Evolutionary conservation across 2,113 vertebrate genomes (phyloP), one percentile per base, ranked within the genome.

Genomic region (Charadrius vociferus): DNA sequence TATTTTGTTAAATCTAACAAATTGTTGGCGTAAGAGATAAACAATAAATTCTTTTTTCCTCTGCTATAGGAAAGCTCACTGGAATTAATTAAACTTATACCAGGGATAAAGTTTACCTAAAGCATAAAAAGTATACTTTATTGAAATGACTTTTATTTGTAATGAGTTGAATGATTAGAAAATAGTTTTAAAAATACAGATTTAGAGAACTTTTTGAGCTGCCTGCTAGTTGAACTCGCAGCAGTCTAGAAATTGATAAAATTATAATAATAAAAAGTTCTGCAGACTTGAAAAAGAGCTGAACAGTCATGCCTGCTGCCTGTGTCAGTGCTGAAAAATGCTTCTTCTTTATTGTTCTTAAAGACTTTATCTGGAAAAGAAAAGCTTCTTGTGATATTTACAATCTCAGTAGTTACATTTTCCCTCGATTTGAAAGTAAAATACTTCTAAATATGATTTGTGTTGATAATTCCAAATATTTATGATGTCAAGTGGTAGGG

Each of bases 401-500:
- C n/a, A 43, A 67, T 94, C 65, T 78, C 50, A 83, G 59, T 82
- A 88, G 55, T 92, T 77, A 47, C 12, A 45, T 70, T 92, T 91
- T 83, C 32, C 41, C 32, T 92, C 70, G 47, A 78, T 93, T 94
- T 94, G 47, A 37, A 93, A 92, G 41, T 83, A 81, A 91, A 81
- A 59, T 79, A 78, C 52, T 91, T 90, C 59, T n/a, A 86, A 86
- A 83, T 78, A 90, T 50, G 5, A 77, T 66, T 90, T 80, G 14
- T 66, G 39, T 67, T 92, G 71, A 93, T 81, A 94, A 93, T 90
- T 81, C 50, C 53, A 90, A 66, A 45, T 86, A 86, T 83, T 77
- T 72, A 43, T 63, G 52, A 32, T 87, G 37, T 83, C 55, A 71
- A 81, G 47, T 65, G 83, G 30, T 67, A 92, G 85, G 63, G 66